These are phyloP conservation scores for Ctenopoma multispine DNA, from an alignment of 2,797 vertebrate species.

Conservation along the genomic window DNA sequence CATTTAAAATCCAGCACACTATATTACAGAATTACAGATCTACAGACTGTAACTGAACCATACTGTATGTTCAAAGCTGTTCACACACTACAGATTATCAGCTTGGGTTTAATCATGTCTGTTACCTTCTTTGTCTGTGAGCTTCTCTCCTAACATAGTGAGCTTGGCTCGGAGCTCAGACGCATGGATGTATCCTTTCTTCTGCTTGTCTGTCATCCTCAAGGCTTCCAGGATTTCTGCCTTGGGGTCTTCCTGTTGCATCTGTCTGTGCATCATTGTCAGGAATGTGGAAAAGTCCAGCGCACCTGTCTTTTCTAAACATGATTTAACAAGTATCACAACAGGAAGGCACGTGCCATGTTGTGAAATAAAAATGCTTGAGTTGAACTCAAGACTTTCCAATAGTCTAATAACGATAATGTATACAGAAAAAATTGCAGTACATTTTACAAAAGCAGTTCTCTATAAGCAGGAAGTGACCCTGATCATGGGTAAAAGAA, in stretches of 20 bases:
- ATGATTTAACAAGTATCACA: not conserved
- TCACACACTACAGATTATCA: not conserved
- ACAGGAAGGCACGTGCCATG: not conserved
- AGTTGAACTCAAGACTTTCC: not conserved
- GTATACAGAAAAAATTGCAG: not conserved
- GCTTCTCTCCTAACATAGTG: conserved; percentile 91
- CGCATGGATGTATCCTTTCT: conserved; percentile 86
- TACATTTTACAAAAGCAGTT: not conserved
- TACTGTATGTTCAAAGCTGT: too few species aligned
- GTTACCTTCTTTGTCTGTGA: conserved; percentile 92
- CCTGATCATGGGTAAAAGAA: too few species aligned
- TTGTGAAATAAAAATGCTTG: not conserved
- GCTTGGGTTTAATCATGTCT: not conserved
- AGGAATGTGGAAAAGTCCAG: conserved; percentile 96
- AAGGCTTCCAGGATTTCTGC: conserved; percentile 92
- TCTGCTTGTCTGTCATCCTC: conserved; percentile 93
- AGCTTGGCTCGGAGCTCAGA: conserved; percentile 92
- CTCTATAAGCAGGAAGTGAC: not conserved
- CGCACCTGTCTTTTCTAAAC: conserved; percentile 85
- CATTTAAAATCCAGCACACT: too few species aligned
- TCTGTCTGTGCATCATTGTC: conserved; percentile 93
- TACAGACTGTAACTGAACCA: too few species aligned
- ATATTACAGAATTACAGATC: too few species aligned
- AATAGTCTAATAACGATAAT: not conserved
- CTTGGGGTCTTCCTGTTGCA: conserved; percentile 93